Evolutionary conservation across 2,113 vertebrate genomes (phyloP).

Genomic region (Plecotus auritus): DNA sequence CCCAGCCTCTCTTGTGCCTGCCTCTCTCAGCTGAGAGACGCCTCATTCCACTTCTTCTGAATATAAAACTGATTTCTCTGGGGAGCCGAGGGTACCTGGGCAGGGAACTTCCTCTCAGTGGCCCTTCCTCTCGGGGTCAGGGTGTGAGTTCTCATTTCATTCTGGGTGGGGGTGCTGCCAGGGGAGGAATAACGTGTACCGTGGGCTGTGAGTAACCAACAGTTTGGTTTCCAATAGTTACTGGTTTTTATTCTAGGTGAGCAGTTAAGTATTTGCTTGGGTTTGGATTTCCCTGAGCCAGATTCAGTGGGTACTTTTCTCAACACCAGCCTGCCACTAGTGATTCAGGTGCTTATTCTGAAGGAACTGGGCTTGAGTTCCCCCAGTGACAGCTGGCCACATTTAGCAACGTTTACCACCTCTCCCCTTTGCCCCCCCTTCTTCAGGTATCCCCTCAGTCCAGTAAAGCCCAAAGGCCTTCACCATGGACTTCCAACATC

Average conservation of each 20-base stretch:
- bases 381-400: background rate
- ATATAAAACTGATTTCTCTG: background rate
- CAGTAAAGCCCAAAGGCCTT: background rate
- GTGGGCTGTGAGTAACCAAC: background rate
- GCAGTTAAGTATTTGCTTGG: background rate
- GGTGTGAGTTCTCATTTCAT: background rate
- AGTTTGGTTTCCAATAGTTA: background rate
- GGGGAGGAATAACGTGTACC: background rate
- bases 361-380: background rate
- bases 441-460: background rate
- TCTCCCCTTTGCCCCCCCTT: accelerated
- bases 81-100: background rate
- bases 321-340: background rate
- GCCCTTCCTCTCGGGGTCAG: too few relatives aligned
- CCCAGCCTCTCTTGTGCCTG: background rate
- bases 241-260: background rate
- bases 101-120: background rate
- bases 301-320: background rate
- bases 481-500: slow-evolving; percentile 97
- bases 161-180: background rate
- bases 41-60: accelerated
- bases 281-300: background rate
- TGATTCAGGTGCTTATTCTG: background rate
- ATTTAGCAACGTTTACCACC: background rate
- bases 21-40: background rate